Percentiles rank a stretch among this genome's conserved stretches.
Conservation (phyloP, 2,888 invertebrate genomes). For the Limnephilus rhombicus region DNA sequence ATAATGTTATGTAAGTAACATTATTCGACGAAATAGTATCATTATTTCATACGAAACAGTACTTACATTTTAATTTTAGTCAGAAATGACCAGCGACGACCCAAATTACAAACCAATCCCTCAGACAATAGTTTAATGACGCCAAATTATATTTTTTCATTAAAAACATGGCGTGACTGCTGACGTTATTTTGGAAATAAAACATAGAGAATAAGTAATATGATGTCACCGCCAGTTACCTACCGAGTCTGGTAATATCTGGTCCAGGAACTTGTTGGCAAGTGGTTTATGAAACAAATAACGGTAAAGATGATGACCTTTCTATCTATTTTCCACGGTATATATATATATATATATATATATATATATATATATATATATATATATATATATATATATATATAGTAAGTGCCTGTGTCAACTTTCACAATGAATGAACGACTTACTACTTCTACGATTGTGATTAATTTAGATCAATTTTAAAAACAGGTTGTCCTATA, state of each 20-base stretch:
- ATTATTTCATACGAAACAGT: not conserved
- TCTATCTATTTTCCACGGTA: not conserved
- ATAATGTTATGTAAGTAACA: not conserved
- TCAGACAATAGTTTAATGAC: not conserved
- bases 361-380: too few relatives aligned
- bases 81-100: not conserved
- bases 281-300: not conserved
- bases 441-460: not conserved
- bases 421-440: not conserved
- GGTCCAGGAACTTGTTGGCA: not conserved
- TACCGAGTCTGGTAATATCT: not conserved
- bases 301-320: not conserved
- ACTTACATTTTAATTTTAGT: not conserved
- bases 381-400: too few relatives aligned
- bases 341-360: too few relatives aligned
- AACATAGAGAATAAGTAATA: not conserved
- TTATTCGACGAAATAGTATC: too few relatives aligned
- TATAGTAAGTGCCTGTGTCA: not conserved
- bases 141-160: not conserved
- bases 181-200: not conserved
- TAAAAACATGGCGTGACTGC: not conserved
- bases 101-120: not conserved
- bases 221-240: not conserved
- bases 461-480: not conserved
- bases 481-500: not conserved